These are phyloP conservation scores for Muscicapa comitata DNA, from an alignment of 2,797 vertebrate genomes.

Conservation along the genomic window DNA sequence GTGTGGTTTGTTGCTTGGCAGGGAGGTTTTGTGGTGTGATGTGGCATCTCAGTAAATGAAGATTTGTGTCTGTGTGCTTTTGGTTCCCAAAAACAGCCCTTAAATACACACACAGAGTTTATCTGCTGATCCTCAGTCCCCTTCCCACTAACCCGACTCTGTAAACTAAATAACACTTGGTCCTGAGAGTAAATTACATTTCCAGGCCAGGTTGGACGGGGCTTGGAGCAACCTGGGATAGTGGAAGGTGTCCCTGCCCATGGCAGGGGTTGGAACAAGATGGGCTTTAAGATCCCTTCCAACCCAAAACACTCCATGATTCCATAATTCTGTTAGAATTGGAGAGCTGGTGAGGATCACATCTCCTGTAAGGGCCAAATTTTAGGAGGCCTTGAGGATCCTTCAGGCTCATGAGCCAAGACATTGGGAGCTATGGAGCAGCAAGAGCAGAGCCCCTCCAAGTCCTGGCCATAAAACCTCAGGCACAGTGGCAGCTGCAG, in stretches of 20 bases:
- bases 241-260: not conserved
- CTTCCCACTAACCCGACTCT: not conserved
- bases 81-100: not conserved
- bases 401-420: accelerated
- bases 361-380: not conserved
- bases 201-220: not conserved
- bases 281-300: not conserved
- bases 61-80: not conserved
- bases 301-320: not conserved
- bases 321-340: not conserved
- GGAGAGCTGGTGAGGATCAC: not conserved
- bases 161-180: not conserved
- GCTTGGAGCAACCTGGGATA: not conserved
- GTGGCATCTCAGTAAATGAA: not conserved
- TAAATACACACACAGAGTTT: not conserved
- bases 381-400: not conserved
- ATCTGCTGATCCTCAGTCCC: not conserved
- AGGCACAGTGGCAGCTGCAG: not conserved
- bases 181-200: accelerated
- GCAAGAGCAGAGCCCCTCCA: not conserved
- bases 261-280: not conserved
- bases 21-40: not conserved
- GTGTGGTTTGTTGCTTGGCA: not conserved
- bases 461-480: not conserved
- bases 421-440: not conserved